Conservation (phyloP, 2,888 invertebrate species). For the Drosophila nigricruria region DNA sequence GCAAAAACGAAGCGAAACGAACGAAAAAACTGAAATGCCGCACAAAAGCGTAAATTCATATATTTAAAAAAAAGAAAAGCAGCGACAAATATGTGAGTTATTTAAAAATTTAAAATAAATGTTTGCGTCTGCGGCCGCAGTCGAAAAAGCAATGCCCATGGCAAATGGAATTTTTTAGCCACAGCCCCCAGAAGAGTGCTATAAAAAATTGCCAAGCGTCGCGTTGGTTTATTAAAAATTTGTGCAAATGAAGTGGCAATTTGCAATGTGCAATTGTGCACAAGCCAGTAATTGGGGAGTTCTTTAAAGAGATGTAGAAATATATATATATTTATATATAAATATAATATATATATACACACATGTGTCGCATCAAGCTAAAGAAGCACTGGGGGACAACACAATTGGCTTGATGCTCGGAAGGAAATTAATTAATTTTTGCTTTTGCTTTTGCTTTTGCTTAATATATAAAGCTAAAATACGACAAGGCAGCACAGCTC, state of each 20-base stretch:
- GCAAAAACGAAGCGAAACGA: constrained; percentile 2
- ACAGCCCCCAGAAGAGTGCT: constrained; percentile 8
- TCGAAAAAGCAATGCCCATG: constrained; percentile 33
- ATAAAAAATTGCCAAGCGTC: constrained; percentile 33
- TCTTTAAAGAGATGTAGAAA: not conserved
- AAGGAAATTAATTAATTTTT: constrained; percentile 75
- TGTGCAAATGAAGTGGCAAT: constrained; percentile 71
- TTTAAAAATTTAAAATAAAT: constrained; percentile 73
- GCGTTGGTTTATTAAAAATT: constrained; percentile 64
- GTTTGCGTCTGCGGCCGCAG: constrained; percentile 65
- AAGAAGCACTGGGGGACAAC: constrained; percentile 12
- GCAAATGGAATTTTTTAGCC: constrained; percentile 12
- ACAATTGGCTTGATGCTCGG: constrained; percentile 18
- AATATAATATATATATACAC: constrained; percentile 1
- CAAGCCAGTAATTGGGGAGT: constrained; percentile 11
- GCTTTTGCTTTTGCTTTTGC: constrained; percentile 61
- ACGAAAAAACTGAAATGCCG: not conserved
- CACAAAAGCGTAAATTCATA: constrained; percentile 6
- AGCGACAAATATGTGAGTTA: constrained; percentile 57
- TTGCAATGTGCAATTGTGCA: constrained; percentile 51
- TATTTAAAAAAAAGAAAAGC: constrained; percentile 21
- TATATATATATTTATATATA: constrained; percentile 6
- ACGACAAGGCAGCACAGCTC: constrained; percentile 9
- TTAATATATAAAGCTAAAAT: constrained; percentile 51
- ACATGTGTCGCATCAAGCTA: constrained; percentile 6